Percentiles rank a stretch among this genome's conserved stretches.
Conservation (phyloP, 1,140 invertebrate species). For the Trissolcus basalis region DNA sequence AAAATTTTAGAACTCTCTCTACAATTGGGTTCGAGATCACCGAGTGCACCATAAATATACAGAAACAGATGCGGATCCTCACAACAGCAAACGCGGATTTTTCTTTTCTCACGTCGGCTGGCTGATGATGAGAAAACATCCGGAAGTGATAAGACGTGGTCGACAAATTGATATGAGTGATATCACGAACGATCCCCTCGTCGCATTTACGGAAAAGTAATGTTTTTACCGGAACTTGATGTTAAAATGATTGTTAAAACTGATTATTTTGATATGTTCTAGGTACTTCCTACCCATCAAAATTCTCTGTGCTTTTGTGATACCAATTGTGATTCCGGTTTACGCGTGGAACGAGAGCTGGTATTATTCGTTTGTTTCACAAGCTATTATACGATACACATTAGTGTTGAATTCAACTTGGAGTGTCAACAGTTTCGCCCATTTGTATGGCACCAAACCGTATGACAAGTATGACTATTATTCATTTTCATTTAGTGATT, state of each 20-base stretch:
- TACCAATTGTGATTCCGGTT: slow-evolving; percentile 85
- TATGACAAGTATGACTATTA: slow-evolving; percentile 81
- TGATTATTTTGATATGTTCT: too few species aligned
- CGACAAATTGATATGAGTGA: slow-evolving; percentile 87
- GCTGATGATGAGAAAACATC: slow-evolving; percentile 90
- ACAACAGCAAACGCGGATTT: slow-evolving; percentile 91
- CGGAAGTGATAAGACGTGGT: slow-evolving; percentile 85
- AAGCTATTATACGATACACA: slow-evolving; percentile 80
- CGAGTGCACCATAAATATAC: slow-evolving; percentile 93
- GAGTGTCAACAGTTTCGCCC: slow-evolving; percentile 87
- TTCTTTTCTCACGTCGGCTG: slow-evolving; percentile 95
- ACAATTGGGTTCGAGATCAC: slow-evolving; percentile 87
- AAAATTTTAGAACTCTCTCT: slow-evolving; percentile 81
- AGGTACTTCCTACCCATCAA: slow-evolving; percentile 85
- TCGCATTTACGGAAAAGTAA: slow-evolving; percentile 84
- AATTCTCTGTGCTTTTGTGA: slow-evolving; percentile 82
- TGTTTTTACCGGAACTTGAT: too few species aligned
- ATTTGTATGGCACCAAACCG: slow-evolving; percentile 83
- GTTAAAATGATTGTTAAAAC: neutral
- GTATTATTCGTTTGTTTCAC: slow-evolving; percentile 76
- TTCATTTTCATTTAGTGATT: neutral
- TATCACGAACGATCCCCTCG: slow-evolving; percentile 84
- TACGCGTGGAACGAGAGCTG: slow-evolving; percentile 80
- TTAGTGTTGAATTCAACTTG: slow-evolving; percentile 83
- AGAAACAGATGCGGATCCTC: slow-evolving; percentile 93